Evolutionary conservation across 37 sponge, comb jelly and placozoan genomes (phyloP), one percentile per base, ranked within the genome.

Genomic region (Agelas oroides): DNA sequence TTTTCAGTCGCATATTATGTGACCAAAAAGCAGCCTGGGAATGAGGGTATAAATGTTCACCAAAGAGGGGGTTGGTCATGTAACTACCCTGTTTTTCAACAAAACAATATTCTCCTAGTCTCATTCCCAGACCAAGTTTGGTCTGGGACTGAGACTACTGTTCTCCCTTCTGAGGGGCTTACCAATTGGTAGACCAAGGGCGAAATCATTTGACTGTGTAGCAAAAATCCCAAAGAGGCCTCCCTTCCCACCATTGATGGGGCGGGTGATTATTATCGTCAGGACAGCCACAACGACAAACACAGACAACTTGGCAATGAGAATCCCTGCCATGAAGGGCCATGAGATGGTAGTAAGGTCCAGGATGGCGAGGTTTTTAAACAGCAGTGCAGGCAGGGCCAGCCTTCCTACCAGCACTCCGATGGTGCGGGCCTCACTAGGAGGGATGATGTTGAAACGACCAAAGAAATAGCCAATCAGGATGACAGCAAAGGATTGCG

Each of bases 171-270:
- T 8, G 3, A 8, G 8, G 46, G 46, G 46, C 87, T 76, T 59
- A 91, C 92, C 74, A 34, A 92, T 80, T 31, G 93, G 93, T 25
- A 92, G 46, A 16, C 93, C 93, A 53, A 92, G 75, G 24, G 93
- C 93, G 75, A 92, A 84, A 71, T 92, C 93, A 53, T 92, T 92
- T 21, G 93, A 88, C 54, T 88, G 85, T 31, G 89, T 88, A 0
- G 85, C 69, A 74, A 92, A 88, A 27, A 92, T 88, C 0, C 87
- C 93, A 75, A 76, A 88, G 8, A 92, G 55, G 2, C 89, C 93
- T 30, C 85, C 85, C 54, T 63, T 82, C 2, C 86, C 93, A 36
- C 83, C 36, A 62, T 63, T 68, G 35, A 77, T 73, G 8, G 77
- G 82, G 73, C 88, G 59, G 1, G 76, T 79, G 16, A 88, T 24